Percentiles rank a stretch among this genome's conserved stretches.
Evolutionary conservation across 1,140 invertebrate species (phyloP).

Genomic region (Drosophila azteca): DNA sequence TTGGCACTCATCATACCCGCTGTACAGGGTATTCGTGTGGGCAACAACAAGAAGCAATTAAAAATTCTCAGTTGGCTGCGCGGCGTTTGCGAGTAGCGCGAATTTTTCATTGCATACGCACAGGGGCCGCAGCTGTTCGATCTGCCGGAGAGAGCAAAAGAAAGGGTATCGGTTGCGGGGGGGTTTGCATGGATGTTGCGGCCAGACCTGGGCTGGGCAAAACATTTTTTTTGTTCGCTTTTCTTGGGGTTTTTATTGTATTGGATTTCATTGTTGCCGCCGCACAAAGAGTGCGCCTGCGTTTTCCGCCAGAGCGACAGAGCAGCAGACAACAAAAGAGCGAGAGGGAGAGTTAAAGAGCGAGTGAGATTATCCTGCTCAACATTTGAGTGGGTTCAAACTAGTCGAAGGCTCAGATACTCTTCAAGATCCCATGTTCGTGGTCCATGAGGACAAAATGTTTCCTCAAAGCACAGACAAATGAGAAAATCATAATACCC

Average conservation of each 20-base stretch:
- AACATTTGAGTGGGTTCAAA: neutral
- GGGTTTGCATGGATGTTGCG: neutral
- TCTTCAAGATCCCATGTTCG: no score
- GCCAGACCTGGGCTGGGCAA: slow-evolving; percentile 46
- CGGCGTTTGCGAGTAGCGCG: slow-evolving; percentile 9
- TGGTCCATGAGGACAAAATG: no score
- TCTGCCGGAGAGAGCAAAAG: neutral
- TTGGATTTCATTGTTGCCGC: slow-evolving; percentile 72
- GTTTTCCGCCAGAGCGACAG: slow-evolving; percentile 9
- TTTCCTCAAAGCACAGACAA: no score
- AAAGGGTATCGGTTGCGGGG: neutral
- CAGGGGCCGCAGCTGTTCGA: slow-evolving; percentile 48
- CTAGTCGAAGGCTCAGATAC: no score
- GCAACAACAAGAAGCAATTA: slow-evolving; percentile 35
- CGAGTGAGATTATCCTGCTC: neutral
- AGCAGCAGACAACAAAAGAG: slow-evolving; percentile 4
- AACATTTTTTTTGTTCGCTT: slow-evolving; percentile 34
- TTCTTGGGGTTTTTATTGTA: slow-evolving; percentile 39
- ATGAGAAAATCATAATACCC: no score
- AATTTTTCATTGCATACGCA: slow-evolving; percentile 63
- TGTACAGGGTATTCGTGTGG: no score
- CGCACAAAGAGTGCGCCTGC: slow-evolving; percentile 45
- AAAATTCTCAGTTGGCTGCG: slow-evolving; percentile 36
- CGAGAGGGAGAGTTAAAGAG: neutral
- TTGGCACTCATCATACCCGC: no score